Conservation (phyloP, 2,113 vertebrate species). For the Eulemur rufifrons region DNA sequence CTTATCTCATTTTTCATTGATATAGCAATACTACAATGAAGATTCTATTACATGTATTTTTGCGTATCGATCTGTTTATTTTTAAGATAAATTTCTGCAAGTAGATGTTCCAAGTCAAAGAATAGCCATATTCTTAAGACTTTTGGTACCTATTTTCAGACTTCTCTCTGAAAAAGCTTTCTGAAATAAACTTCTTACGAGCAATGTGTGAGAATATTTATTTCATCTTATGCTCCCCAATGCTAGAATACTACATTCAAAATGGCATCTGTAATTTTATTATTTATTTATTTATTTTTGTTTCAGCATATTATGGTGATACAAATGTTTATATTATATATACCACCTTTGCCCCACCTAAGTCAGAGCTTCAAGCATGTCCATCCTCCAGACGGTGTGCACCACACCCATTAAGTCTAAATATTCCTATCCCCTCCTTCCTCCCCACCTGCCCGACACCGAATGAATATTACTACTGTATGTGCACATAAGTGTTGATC, state of each 20-base stretch:
- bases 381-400: too few relatives aligned
- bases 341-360: too few relatives aligned
- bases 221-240: neutral
- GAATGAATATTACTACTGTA: too few relatives aligned
- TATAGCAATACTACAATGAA: neutral
- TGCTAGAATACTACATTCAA: neutral
- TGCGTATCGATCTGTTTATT: neutral
- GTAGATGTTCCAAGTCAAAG: neutral
- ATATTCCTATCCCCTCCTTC: too few relatives aligned
- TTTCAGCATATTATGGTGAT: too few relatives aligned
- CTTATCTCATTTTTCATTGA: neutral
- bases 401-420: too few relatives aligned
- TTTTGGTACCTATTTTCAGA: neutral
- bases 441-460: too few relatives aligned
- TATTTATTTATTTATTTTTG: too few relatives aligned
- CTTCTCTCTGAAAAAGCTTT: neutral
- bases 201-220: neutral
- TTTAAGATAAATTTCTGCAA: constrained; percentile 15
- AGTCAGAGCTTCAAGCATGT: too few relatives aligned
- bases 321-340: too few relatives aligned
- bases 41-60: neutral
- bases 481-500: too few relatives aligned
- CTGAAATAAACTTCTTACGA: neutral
- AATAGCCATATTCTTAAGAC: neutral
- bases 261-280: neutral